Evolutionary conservation across 2,113 vertebrate genomes (phyloP).

Genomic region (Sphyrna mokarran): DNA sequence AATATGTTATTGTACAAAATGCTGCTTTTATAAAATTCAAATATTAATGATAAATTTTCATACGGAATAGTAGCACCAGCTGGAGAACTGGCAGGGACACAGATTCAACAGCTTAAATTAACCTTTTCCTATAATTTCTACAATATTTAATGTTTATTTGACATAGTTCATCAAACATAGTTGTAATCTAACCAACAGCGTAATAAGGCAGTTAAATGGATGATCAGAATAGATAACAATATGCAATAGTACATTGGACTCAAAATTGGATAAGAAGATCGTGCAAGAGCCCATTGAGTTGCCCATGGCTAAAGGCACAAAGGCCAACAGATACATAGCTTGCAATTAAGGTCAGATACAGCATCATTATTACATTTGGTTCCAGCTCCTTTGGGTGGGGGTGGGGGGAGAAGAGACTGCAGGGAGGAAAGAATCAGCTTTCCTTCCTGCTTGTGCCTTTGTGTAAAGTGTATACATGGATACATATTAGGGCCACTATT

Average conservation of each 20-base stretch:
- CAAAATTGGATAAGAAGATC: background rate
- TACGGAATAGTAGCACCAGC: too few relatives aligned
- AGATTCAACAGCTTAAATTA: background rate
- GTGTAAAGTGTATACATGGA: too few relatives aligned
- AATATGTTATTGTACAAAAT: background rate
- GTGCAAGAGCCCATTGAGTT: background rate
- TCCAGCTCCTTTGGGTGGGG: background rate
- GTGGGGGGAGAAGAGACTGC: background rate
- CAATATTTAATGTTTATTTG: background rate
- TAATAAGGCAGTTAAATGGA: background rate
- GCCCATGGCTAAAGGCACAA: background rate
- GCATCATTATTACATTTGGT: background rate
- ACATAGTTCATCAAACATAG: background rate
- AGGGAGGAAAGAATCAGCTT: background rate
- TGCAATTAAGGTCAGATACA: background rate
- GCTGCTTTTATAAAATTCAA: background rate
- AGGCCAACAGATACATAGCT: background rate
- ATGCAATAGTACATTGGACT: too few relatives aligned
- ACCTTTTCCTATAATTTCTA: background rate
- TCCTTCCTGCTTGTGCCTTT: background rate
- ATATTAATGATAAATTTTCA: background rate
- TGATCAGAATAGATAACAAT: background rate
- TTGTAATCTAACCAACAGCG: background rate
- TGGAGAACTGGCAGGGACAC: background rate
- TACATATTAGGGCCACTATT: background rate